Evolutionary conservation across 2,888 invertebrate genomes (phyloP), one percentile per base, ranked within the genome.

Genomic region (Stegophylla sp.): DNA sequence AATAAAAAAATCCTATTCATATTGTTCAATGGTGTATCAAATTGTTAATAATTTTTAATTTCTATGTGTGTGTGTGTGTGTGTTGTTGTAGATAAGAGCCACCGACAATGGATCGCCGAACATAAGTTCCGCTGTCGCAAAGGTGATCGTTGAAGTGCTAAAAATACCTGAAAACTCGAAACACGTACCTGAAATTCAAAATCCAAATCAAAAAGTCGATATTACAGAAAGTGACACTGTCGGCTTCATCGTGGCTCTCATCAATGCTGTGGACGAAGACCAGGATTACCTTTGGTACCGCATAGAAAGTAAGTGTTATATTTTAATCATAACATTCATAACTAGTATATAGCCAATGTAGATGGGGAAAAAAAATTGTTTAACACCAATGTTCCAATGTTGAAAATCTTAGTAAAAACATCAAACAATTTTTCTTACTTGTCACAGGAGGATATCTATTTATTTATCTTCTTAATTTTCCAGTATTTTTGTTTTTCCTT

Each of bases 261-360:
- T 97, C 85, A 93, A 94, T 85, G 97, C 96, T 9, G 88, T 89
- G 59, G 97, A 97, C 87, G 91, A 91, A 76, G 97, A 97, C 86
- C 91, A 91, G 64, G 95, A 97, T 86, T 89, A 91, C 82, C 88
- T 98, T 84, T 97, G 96, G 94, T 98, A 93, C 87, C 93, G 94
- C 85, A 97, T 98, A 83, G 90, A 92, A 82, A 93, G 94, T 94
- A 87, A 88, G 92, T 88, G 82, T 15, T 61, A 23, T 61, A 23
- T 20, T 56, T 56, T 3, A 23, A 56, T 56, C n/a, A n/a, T n/a
- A n/a, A n/a, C n/a, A n/a, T n/a, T n/a, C n/a, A n/a, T n/a, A n/a
- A n/a, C n/a, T n/a, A n/a, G n/a, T n/a, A n/a, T n/a, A n/a, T n/a
- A n/a, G n/a, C n/a, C n/a, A n/a, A n/a, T n/a, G n/a, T n/a, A n/a